These are phyloP conservation scores for Plectrocnemia conspersa DNA, from an alignment of 1,140 invertebrate genomes.

Conservation along the genomic window DNA sequence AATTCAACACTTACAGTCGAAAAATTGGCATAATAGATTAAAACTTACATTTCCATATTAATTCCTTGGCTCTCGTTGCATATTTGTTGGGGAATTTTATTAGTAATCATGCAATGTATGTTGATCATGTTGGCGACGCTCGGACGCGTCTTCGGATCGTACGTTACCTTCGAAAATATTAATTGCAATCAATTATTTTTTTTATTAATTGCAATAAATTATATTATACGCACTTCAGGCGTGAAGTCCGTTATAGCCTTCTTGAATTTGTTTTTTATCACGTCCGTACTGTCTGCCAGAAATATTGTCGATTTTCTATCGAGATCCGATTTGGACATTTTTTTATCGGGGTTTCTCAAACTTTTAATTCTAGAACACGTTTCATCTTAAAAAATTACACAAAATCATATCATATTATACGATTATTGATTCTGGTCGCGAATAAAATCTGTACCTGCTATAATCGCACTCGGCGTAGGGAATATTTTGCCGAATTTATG, in stretches of 20 bases:
- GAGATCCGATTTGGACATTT: conserved; percentile 97
- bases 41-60: conserved; percentile 66
- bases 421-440: background rate
- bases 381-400: conserved; percentile 44
- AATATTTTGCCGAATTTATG: conserved; percentile 70
- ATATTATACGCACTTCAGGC: conserved; percentile 54
- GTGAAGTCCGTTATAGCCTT: conserved; percentile 91
- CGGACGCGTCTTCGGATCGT: conserved; percentile 70
- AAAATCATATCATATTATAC: background rate
- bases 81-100: conserved; percentile 65
- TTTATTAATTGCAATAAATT: background rate
- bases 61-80: conserved; percentile 61
- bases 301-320: conserved; percentile 75
- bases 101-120: conserved; percentile 75
- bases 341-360: conserved; percentile 77
- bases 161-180: conserved; percentile 59
- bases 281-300: conserved; percentile 74
- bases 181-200: conserved; percentile 9
- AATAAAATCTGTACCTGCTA: conserved; percentile 51
- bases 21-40: no score
- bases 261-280: conserved; percentile 76
- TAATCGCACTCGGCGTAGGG: conserved; percentile 63
- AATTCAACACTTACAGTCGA: no score
- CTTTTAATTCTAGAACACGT: conserved; percentile 67
- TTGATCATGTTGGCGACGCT: conserved; percentile 85